These are phyloP conservation scores for Serilophus lunatus DNA, from an alignment of 2,113 vertebrate genomes.

Conservation along the genomic window DNA sequence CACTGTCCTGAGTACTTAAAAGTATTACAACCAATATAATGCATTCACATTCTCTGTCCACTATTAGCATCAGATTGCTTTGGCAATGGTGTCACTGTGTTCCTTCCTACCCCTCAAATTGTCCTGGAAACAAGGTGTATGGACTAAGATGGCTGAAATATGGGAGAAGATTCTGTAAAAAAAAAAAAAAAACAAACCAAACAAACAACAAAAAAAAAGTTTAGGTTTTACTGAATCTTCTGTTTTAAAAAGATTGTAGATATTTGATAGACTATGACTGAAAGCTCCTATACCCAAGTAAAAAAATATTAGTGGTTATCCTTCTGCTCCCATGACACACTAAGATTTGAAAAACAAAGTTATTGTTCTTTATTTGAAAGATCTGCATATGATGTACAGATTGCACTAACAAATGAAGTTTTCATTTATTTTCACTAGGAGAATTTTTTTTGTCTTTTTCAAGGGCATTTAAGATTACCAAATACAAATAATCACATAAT, in stretches of 20 bases:
- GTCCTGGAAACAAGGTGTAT: neutral
- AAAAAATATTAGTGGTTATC: neutral
- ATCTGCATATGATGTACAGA: neutral
- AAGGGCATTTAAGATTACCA: neutral
- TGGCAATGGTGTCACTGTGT: neutral
- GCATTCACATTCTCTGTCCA: neutral
- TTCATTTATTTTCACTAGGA: neutral
- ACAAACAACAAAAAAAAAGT: neutral
- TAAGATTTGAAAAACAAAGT: neutral
- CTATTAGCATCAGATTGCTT: neutral
- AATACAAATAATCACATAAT: neutral
- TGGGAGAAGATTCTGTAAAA: neutral
- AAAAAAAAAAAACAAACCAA: neutral
- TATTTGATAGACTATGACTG: neutral
- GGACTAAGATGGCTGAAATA: neutral
- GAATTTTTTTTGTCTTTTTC: neutral
- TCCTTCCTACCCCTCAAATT: neutral
- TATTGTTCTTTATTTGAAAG: neutral
- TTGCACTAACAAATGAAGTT: neutral
- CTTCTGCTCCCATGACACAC: neutral
- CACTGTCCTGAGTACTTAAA: neutral
- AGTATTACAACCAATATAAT: neutral
- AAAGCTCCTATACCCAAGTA: neutral
- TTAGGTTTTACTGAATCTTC: neutral
- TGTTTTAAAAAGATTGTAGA: neutral